Conservation (phyloP, 2,113 vertebrate genomes). For the Coregonus clupeaformis region DNA sequence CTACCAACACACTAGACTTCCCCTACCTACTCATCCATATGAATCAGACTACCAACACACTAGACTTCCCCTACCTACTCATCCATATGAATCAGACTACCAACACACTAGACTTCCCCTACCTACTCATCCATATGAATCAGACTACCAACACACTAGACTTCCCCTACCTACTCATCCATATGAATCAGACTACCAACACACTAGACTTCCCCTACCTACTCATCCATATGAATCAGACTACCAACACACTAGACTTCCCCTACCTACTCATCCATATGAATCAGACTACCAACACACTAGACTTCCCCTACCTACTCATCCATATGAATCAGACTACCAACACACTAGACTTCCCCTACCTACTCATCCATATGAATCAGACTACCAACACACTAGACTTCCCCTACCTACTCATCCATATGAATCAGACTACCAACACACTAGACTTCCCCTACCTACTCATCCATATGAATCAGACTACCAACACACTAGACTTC, state of each 20-base stretch:
- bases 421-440: conserved; percentile 52
- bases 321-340: conserved; percentile 51
- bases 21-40: conserved; percentile 35
- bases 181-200: conserved; percentile 52
- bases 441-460: neutral
- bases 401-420: conserved; percentile 18
- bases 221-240: conserved; percentile 48
- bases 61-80: neutral
- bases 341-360: conserved; percentile 24
- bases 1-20: conserved; percentile 32
- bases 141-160: conserved; percentile 36
- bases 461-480: conserved; percentile 48
- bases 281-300: conserved; percentile 46
- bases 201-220: neutral
- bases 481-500: conserved; percentile 30
- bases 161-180: conserved; percentile 16
- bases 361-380: conserved; percentile 46
- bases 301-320: neutral
- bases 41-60: conserved; percentile 45
- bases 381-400: conserved; percentile 36
- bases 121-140: conserved; percentile 46
- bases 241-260: conserved; percentile 31
- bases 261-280: conserved; percentile 35
- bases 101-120: conserved; percentile 21
- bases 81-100: conserved; percentile 50